Conservation (phyloP, 1,140 invertebrate species). For the Brachystomella parvula region DNA sequence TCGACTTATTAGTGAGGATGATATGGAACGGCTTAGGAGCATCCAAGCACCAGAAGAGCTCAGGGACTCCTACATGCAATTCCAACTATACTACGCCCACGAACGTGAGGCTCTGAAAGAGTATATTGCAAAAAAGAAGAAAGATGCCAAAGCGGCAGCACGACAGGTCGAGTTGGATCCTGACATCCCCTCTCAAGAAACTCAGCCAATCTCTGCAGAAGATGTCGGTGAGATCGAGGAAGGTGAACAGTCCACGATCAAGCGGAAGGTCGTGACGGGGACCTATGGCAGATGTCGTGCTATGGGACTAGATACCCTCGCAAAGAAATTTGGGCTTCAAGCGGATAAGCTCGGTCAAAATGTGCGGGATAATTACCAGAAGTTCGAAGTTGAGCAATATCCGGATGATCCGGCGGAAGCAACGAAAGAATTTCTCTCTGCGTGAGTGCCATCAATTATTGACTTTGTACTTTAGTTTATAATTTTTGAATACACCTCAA, state of each 20-base stretch:
- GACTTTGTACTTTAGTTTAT: background rate
- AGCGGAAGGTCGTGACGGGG: conserved; percentile 76
- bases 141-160: conserved; percentile 46
- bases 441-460: conserved; percentile 38
- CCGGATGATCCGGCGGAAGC: conserved; percentile 66
- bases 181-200: conserved; percentile 39
- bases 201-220: conserved; percentile 47
- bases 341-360: conserved; percentile 97
- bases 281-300: conserved; percentile 77
- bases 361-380: conserved; percentile 87
- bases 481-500: conserved; percentile 18
- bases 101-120: conserved; percentile 81
- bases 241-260: conserved; percentile 55
- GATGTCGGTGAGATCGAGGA: conserved; percentile 52
- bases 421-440: conserved; percentile 63
- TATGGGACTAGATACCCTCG: conserved; percentile 73
- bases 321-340: conserved; percentile 87
- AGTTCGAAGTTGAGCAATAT: conserved; percentile 94
- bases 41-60: conserved; percentile 85
- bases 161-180: conserved; percentile 43
- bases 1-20: conserved; percentile 73
- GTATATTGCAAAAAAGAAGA: conserved; percentile 51
- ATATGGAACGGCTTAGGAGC: conserved; percentile 69
- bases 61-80: conserved; percentile 86
- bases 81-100: conserved; percentile 81